Conservation (phyloP, 2,797 vertebrate genomes). For the Octomys mimax region DNA sequence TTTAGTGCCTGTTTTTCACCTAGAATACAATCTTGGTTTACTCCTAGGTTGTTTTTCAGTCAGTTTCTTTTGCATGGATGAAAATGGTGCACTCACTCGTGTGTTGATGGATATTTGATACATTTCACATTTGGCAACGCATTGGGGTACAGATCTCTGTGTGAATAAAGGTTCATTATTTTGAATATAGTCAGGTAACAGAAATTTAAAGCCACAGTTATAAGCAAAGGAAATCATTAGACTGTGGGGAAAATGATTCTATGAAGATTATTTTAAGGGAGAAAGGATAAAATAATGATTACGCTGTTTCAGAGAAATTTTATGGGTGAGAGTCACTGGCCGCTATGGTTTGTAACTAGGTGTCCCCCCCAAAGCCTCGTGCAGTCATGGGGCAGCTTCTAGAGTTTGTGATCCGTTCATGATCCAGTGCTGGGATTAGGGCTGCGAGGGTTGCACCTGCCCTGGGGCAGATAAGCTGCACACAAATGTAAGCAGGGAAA, state of each 20-base stretch:
- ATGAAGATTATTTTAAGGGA: slow-evolving; percentile 15
- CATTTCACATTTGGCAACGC: background rate
- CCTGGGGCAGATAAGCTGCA: too few relatives aligned
- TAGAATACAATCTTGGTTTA: background rate
- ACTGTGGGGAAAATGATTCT: background rate
- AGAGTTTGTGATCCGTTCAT: too few relatives aligned
- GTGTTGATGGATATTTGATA: background rate
- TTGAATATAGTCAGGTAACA: background rate
- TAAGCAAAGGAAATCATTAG: slow-evolving; percentile 36
- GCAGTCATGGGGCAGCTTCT: too few relatives aligned
- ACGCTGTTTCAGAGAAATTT: background rate
- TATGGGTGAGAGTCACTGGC: too few relatives aligned
- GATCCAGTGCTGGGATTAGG: too few relatives aligned
- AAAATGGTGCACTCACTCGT: background rate
- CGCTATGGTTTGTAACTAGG: too few relatives aligned
- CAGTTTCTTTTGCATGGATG: background rate
- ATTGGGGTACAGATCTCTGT: background rate
- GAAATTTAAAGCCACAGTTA: background rate
- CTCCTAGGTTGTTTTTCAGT: background rate
- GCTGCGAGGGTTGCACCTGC: too few relatives aligned
- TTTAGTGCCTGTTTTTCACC: background rate
- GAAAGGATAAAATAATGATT: background rate
- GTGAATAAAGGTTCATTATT: background rate
- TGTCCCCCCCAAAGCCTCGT: too few relatives aligned
- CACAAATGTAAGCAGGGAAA: too few relatives aligned